Evolutionary conservation across 2,113 vertebrate species (phyloP).

Genomic region (Gallinago jamesoni): DNA sequence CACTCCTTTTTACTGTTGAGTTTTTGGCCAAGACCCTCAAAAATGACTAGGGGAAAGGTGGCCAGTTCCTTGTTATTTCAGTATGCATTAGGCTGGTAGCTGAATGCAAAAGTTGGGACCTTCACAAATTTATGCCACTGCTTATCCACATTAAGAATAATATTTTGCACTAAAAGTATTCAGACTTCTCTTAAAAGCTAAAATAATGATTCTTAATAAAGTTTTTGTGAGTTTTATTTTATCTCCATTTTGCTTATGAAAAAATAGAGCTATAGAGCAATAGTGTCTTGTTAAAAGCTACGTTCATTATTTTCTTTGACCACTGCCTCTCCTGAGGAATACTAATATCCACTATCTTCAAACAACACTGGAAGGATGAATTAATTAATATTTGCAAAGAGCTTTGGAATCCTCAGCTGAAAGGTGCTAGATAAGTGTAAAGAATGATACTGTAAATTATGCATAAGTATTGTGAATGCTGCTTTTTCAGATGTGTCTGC

Average conservation of each 20-base stretch:
- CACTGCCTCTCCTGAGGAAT: background rate
- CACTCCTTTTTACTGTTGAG: background rate
- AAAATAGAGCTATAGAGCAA: background rate
- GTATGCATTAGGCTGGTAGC: background rate
- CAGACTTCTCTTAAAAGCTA: background rate
- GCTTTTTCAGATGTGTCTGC: slow-evolving; percentile 52
- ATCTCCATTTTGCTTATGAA: background rate
- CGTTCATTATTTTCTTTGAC: background rate
- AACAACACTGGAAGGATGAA: background rate
- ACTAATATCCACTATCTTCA: background rate
- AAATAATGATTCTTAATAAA: background rate
- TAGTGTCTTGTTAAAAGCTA: background rate
- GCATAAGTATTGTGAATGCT: slow-evolving; percentile 41
- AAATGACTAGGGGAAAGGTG: background rate
- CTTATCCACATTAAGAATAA: background rate
- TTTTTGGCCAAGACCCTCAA: background rate
- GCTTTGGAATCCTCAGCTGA: slow-evolving; percentile 36
- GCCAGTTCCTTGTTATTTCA: background rate
- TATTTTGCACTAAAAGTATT: background rate
- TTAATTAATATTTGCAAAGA: slow-evolving; percentile 48
- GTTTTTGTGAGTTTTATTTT: background rate
- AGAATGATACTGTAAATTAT: slow-evolving; percentile 62
- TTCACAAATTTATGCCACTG: background rate
- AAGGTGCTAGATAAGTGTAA: slow-evolving; percentile 46
- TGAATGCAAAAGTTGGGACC: background rate